Percentiles rank a stretch among this genome's conserved stretches.
These are phyloP conservation scores for Nomada goodeniana DNA, from an alignment of 2,888 invertebrate species.

Conservation along the genomic window DNA sequence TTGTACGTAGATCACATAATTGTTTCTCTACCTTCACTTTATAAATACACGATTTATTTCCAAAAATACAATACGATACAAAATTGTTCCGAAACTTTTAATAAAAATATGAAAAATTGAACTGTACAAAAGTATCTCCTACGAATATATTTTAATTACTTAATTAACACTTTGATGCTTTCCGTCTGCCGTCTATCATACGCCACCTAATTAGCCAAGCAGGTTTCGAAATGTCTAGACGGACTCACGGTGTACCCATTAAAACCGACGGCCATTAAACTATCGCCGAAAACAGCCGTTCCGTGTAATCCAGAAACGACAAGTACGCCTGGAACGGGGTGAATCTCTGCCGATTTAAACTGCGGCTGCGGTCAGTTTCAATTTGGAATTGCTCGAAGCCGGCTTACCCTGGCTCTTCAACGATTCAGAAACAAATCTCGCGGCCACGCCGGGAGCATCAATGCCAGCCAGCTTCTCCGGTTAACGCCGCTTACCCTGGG, in stretches of 20 bases:
- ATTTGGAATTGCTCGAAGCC: constrained; percentile 61
- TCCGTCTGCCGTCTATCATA: too few relatives aligned
- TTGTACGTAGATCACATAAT: too few relatives aligned
- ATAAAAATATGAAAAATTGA: neutral
- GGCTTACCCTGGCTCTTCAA: constrained; percentile 25
- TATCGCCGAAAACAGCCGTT: neutral
- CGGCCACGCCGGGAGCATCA: constrained; percentile 31
- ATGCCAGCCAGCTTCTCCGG: constrained; percentile 23
- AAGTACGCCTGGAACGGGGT: constrained; percentile 14
- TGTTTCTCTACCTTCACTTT: too few relatives aligned
- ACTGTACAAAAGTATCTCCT: neutral
- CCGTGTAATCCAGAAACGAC: constrained; percentile 31
- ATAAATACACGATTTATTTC: too few relatives aligned
- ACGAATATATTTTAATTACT: neutral
- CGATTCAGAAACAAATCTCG: constrained; percentile 56
- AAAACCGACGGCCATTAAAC: neutral
- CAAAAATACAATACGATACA: too few relatives aligned
- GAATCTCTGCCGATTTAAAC: constrained; percentile 55
- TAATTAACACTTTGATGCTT: too few relatives aligned
- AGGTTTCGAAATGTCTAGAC: neutral
- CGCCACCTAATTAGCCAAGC: neutral
- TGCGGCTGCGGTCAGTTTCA: constrained; percentile 55
- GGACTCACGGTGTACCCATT: neutral
- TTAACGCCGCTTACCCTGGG: constrained; percentile 19
- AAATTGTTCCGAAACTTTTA: too few relatives aligned